A percentile compares a stretch with the other conserved stretches of the same genome.
Conservation (phyloP, 1,140 invertebrate species). For the Drosophila repletoides region DNA sequence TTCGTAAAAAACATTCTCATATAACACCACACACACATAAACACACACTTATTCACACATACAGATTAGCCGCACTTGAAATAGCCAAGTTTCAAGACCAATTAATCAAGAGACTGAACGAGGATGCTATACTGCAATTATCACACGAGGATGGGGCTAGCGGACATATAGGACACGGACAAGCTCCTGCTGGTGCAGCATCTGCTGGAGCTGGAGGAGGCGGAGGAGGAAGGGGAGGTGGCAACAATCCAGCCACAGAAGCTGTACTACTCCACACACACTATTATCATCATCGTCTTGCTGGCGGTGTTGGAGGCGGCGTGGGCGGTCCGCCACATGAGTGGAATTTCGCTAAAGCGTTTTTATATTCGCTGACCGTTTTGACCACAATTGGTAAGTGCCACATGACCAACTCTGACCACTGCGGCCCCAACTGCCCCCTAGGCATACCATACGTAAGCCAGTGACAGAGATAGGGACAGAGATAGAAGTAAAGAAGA, state of each 20-base stretch:
- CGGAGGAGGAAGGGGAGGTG: conserved; percentile 4
- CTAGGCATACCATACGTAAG: background rate
- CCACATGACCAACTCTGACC: conserved; percentile 12
- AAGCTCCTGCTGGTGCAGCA: conserved; percentile 47
- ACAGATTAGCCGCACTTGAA: conserved; percentile 89
- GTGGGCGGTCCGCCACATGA: conserved; percentile 85
- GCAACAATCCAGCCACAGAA: conserved; percentile 82
- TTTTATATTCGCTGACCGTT: conserved; percentile 97
- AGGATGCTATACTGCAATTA: conserved; percentile 86
- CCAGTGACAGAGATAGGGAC: conserved; percentile 4
- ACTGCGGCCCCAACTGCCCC: conserved; percentile 8
- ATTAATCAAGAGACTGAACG: conserved; percentile 89
- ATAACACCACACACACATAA: background rate
- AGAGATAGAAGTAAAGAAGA: background rate
- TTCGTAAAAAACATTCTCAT: conserved; percentile 16
- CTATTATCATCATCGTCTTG: conserved; percentile 83
- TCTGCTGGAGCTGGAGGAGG: conserved; percentile 3
- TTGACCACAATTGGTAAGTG: conserved; percentile 97
- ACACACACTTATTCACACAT: background rate
- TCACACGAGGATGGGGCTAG: conserved; percentile 76
- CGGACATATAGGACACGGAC: conserved; percentile 19
- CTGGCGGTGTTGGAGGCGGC: conserved; percentile 80
- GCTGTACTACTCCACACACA: conserved; percentile 79
- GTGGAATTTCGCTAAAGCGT: conserved; percentile 96
- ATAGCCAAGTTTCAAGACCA: conserved; percentile 94